Evolutionary conservation across 2,797 vertebrate genomes (phyloP), one percentile per base, ranked within the genome.

Genomic region (Adrianichthys oophorus): DNA sequence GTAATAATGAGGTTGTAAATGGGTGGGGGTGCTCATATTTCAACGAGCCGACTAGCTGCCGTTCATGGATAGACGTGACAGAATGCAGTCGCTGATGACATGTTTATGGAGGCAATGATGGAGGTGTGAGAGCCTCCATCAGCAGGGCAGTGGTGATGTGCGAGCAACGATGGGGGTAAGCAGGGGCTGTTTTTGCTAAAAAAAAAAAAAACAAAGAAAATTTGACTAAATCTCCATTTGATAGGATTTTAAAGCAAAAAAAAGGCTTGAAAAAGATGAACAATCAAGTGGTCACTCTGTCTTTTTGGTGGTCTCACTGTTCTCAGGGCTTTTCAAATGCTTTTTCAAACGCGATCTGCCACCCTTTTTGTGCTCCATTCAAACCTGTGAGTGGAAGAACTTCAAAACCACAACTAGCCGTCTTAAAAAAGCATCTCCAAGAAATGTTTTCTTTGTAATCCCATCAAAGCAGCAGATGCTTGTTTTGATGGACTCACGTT

Each of bases 1-100:
- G 59, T 78, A 75, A 82, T 88, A 72, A 85, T 76, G 77, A 77
- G 57, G 62, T 62, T 75, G 76, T 82, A 82, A 81, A 81, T 77
- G 81, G 70, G 62, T 53, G 62, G 32, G 10, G 32, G 56, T 80
- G 58, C 62, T 58, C 64, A 13, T 56, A n/a, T 70, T 76, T 64
- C 68, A 66, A 53, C 48, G 56, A 51, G 59, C 58, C 58, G 46
- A 23, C 42, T 80, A 54, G 2, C 41, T 7, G 29, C 59, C 56
- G 15, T 59, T 68, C 68, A 61, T 66, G 41, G 65, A 63, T 51
- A 37, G 52, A 76, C 46, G 29, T 83, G 64, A 75, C 26, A 15
- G 32, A 32, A 32, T 2, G 32, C 10, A 37, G 32, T 37, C 32
- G 32, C 32, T 3, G 32, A 12, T 37, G 32, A 37, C 32, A 37